These are phyloP conservation scores for Hucho hucho DNA, from an alignment of 2,113 vertebrate species.

Conservation along the genomic window DNA sequence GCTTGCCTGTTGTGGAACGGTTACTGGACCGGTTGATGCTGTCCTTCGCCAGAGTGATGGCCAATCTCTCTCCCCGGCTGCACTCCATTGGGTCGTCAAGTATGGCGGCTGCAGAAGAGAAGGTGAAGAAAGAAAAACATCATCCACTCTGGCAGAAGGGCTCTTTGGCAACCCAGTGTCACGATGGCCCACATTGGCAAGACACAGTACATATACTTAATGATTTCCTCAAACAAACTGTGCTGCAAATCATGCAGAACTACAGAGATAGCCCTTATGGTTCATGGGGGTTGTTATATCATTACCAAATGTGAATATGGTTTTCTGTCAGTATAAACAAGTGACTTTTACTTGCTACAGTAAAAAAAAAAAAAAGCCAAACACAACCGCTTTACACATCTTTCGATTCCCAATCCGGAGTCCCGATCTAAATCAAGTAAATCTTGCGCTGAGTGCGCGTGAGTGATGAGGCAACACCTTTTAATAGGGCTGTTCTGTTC, in stretches of 20 bases:
- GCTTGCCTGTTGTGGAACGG: conserved; percentile 87
- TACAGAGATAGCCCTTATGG: too few relatives aligned
- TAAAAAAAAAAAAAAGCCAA: background rate
- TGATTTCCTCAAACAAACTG: too few relatives aligned
- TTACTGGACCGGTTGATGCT: conserved; percentile 91
- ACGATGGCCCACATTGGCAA: too few relatives aligned
- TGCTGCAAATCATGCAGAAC: too few relatives aligned
- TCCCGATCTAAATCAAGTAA: background rate
- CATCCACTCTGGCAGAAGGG: background rate
- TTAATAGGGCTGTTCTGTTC: background rate
- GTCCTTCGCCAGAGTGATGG: conserved; percentile 97
- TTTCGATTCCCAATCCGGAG: background rate
- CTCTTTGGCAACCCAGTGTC: background rate
- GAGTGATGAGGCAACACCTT: background rate
- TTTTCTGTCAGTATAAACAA: background rate
- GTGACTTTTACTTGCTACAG: background rate
- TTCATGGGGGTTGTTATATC: too few relatives aligned
- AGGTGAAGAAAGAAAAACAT: background rate
- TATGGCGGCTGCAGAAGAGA: conserved; percentile 43
- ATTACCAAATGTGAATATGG: too few relatives aligned
- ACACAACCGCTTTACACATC: background rate
- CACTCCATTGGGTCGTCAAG: conserved; percentile 99
- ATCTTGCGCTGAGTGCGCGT: background rate
- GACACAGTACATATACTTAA: too few relatives aligned
- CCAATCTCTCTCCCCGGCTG: conserved; percentile 94